These are phyloP conservation scores for Pogonomyrmex californicus DNA, from an alignment of 1,140 invertebrate genomes.

Conservation along the genomic window DNA sequence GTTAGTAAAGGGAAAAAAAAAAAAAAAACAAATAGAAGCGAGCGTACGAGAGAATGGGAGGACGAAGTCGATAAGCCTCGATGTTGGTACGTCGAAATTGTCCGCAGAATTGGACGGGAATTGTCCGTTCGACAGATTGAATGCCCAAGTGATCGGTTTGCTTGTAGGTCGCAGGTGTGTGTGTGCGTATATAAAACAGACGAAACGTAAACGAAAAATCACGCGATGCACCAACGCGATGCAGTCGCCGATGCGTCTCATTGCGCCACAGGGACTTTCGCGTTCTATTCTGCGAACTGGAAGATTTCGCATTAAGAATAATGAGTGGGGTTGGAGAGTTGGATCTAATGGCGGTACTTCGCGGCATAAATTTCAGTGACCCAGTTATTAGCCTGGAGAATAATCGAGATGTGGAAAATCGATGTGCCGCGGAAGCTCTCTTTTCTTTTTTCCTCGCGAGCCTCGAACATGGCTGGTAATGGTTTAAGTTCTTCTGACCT, in stretches of 20 bases:
- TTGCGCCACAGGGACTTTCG: constrained; percentile 7
- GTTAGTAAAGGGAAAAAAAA: constrained; percentile 4
- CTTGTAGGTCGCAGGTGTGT: constrained; percentile 43
- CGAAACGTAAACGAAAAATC: constrained; percentile 37
- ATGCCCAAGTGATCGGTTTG: constrained; percentile 58
- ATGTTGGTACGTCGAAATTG: constrained; percentile 45
- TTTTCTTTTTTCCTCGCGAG: constrained; percentile 12
- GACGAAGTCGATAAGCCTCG: constrained; percentile 39
- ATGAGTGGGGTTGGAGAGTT: constrained; percentile 47
- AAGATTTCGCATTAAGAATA: constrained; percentile 60
- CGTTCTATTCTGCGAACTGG: constrained; percentile 9
- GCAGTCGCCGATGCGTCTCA: constrained; percentile 31
- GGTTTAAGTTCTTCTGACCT: constrained; percentile 28
- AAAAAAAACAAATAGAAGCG: constrained; percentile 34
- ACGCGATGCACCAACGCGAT: constrained; percentile 8
- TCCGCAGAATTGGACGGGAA: constrained; percentile 52
- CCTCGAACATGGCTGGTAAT: constrained; percentile 17
- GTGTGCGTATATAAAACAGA: not conserved
- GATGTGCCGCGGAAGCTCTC: constrained; percentile 15
- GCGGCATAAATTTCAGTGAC: constrained; percentile 61
- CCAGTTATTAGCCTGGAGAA: constrained; percentile 57
- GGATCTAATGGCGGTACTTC: constrained; percentile 50
- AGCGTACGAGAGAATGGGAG: constrained; percentile 10
- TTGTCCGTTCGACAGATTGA: constrained; percentile 43
- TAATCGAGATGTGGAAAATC: constrained; percentile 66